Base-by-base conservation (phyloP, 2,888 invertebrate genomes). In the Galerucella pusilla region DNA sequence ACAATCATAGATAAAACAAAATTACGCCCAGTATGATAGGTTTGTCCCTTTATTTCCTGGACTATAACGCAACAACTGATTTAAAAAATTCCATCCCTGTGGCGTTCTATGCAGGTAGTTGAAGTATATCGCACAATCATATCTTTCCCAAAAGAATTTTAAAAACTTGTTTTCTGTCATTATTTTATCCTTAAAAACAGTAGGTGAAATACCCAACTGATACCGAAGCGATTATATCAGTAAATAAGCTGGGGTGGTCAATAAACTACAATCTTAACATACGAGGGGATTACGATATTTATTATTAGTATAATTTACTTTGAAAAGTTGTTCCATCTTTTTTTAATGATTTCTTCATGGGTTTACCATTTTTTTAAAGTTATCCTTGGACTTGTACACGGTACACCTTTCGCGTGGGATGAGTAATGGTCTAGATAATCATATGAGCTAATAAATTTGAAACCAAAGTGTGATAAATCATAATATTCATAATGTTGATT, bases 51-150 rank as follows among this genome's bases (percentile, higher is more conserved):
- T 28, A 28, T 28, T 28, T 28, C 1, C 28, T 49, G 49, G 49
- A 49, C 14, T 6, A 7, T 35, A 35, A 20, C 16, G 10, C n/a
- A n/a, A n/a, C 20, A 9, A 57, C 16, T 10, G 16, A 20, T 57
- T 10, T 9, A 2, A 57, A 57, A 57, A 57, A 57, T 57, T 9
- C 10, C 20, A 57, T 16, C 16, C 57, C 57, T 16, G 20, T 35
- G 35, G 61, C 35, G 61, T 35, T 61, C 35, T n/a, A n/a, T 11
- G 57, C 61, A 61, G 61, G 61, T 61, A 61, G 61, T 35, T 61
- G 14, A 61, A 16, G 25, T 59, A 59, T 28, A n/a, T 11, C 16
- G 12, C 16, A 16, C 52, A 59, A 2, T 25, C 25, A 12, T 59
- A 25, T 16, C 10, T 61, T 61, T 28, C 7, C 61, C n/a, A 12